Evolutionary conservation across 1,140 invertebrate genomes (phyloP).

Genomic region (Polypedilum pembai): DNA sequence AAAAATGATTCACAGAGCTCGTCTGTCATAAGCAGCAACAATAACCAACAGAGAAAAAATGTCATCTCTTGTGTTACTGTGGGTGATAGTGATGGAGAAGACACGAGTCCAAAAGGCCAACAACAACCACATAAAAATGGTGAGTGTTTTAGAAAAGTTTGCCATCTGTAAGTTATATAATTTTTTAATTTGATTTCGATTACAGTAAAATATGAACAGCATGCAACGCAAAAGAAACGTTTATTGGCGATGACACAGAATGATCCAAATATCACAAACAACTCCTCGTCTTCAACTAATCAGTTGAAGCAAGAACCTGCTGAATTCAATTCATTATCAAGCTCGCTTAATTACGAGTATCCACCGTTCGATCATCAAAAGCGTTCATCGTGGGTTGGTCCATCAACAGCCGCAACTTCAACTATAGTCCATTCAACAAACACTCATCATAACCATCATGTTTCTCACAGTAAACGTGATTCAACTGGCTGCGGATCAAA

Average conservation of each 20-base stretch:
- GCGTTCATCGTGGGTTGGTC: constrained; percentile 30
- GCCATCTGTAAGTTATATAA: constrained; percentile 32
- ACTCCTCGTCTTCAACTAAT: constrained; percentile 23
- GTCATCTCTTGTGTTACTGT: constrained; percentile 77
- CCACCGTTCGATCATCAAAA: constrained; percentile 34
- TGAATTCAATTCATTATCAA: constrained; percentile 34
- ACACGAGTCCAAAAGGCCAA: constrained; percentile 48
- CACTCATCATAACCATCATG: constrained; percentile 30
- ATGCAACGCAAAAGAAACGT: constrained; percentile 73
- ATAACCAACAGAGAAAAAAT: constrained; percentile 51
- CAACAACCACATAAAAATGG: constrained; percentile 49
- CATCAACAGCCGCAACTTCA: not conserved
- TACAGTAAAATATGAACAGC: constrained; percentile 44
- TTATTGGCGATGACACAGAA: constrained; percentile 74
- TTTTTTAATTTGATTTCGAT: constrained; percentile 32
- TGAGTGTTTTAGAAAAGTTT: constrained; percentile 34
- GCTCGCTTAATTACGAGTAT: constrained; percentile 32
- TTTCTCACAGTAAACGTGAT: constrained; percentile 29
- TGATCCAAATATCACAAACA: constrained; percentile 43
- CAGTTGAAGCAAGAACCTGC: constrained; percentile 41
- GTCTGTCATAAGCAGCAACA: constrained; percentile 38
- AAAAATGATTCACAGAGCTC: constrained; percentile 33
- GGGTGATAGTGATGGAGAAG: constrained; percentile 69
- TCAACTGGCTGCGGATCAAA: constrained; percentile 23
- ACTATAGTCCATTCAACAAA: constrained; percentile 15